Evolutionary conservation across 2,113 vertebrate species (phyloP).

Genomic region (Rhizomys pruinosus): DNA sequence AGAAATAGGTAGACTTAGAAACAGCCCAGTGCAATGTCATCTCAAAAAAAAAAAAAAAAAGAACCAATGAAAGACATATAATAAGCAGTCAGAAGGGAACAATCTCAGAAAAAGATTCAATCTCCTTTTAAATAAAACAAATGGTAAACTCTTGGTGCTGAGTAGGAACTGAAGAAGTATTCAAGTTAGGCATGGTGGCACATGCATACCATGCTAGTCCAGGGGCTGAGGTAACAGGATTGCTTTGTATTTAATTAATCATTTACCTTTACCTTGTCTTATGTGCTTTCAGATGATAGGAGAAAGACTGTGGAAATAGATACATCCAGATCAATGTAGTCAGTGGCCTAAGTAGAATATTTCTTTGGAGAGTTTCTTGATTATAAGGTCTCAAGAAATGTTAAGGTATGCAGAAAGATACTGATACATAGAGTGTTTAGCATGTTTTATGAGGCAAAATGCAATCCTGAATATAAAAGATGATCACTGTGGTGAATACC

Average conservation of each 20-base stretch:
- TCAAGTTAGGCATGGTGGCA: too few relatives aligned
- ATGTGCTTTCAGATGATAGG: background rate
- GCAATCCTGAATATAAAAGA: background rate
- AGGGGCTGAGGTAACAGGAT: too few relatives aligned
- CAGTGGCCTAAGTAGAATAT: background rate
- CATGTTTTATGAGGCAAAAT: slow-evolving; percentile 8
- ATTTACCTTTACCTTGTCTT: background rate
- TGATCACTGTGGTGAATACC: background rate
- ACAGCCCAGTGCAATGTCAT: slow-evolving; percentile 67
- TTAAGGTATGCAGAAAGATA: background rate
- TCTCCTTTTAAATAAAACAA: slow-evolving; percentile 52
- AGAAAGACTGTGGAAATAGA: background rate
- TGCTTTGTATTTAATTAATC: background rate
- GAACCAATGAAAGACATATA: slow-evolving; percentile 54
- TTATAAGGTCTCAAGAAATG: background rate
- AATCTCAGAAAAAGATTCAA: background rate
- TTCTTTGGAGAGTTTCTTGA: background rate
- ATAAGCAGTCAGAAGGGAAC: background rate
- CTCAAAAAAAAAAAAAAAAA: slow-evolving; percentile 56
- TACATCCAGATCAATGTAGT: background rate
- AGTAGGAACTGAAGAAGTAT: background rate
- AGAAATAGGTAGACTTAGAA: slow-evolving; percentile 46
- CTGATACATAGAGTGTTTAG: background rate
- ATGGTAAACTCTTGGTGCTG: background rate
- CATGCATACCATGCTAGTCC: background rate